Evolutionary conservation across 2,113 vertebrate genomes (phyloP).

Genomic region (Willisornis vidua): DNA sequence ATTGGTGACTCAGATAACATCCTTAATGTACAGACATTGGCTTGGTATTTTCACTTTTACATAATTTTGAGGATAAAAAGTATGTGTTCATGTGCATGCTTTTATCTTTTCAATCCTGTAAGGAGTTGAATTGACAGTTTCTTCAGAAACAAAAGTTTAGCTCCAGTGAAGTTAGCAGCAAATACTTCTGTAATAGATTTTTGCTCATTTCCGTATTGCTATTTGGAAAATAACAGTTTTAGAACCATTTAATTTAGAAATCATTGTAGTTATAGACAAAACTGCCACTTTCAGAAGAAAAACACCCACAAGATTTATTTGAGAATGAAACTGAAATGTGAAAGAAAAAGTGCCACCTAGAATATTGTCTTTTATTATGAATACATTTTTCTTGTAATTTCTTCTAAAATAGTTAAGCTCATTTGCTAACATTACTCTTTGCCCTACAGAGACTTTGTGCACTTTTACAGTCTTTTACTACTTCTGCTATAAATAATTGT

Average conservation of each 20-base stretch:
- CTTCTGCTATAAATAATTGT: background rate
- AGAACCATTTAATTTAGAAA: background rate
- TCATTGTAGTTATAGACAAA: background rate
- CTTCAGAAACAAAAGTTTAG: background rate
- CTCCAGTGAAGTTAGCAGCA: background rate
- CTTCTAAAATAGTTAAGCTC: background rate
- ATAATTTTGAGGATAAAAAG: background rate
- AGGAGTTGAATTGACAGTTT: background rate
- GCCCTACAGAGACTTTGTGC: background rate
- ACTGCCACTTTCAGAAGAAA: background rate
- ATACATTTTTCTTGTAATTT: background rate
- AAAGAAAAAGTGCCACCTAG: background rate
- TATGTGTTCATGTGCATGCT: background rate
- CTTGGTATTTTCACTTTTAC: background rate
- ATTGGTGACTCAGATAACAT: too few species aligned
- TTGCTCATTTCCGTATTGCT: background rate
- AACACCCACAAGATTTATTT: background rate
- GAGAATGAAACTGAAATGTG: background rate
- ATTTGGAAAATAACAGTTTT: background rate
- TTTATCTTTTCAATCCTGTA: background rate
- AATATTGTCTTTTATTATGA: background rate
- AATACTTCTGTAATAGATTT: background rate
- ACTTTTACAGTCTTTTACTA: background rate
- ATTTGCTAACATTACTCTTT: background rate
- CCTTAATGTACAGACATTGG: too few species aligned